A percentile compares a stretch with the other conserved stretches of the same genome.
Evolutionary conservation across 2,113 vertebrate species (phyloP).

Genomic region (Thryonomys swinderianus): DNA sequence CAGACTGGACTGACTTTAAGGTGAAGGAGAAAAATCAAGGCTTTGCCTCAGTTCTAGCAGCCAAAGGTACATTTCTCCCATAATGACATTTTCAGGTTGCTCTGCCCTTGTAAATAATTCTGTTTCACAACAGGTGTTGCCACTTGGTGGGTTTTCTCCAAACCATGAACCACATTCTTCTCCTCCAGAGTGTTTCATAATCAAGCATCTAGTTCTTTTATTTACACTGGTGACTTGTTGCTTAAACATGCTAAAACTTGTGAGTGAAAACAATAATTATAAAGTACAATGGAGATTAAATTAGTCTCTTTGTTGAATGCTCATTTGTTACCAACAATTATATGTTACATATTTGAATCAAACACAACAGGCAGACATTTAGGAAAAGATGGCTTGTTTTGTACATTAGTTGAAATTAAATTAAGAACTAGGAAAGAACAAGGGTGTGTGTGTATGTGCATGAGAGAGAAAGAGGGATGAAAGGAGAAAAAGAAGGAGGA

Average conservation of each 20-base stretch:
- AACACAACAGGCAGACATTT: neutral
- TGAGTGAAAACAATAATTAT: neutral
- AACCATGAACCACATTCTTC: neutral
- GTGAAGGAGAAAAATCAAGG: conserved; percentile 55
- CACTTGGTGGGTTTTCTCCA: neutral
- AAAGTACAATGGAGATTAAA: neutral
- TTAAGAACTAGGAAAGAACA: neutral
- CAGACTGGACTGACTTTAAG: conserved; percentile 54
- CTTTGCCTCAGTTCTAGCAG: conserved; percentile 30
- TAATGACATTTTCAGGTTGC: conserved; percentile 56
- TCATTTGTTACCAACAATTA: neutral
- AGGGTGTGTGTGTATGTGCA: neutral
- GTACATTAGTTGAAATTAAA: neutral
- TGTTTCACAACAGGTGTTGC: neutral
- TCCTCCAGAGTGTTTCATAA: neutral
- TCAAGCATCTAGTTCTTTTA: conserved; percentile 1
- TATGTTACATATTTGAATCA: neutral
- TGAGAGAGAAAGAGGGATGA: neutral
- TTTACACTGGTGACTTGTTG: neutral
- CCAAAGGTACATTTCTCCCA: neutral
- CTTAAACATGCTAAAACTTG: neutral
- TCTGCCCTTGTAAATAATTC: conserved; percentile 68
- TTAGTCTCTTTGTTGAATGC: neutral
- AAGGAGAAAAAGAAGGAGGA: neutral
- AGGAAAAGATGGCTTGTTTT: neutral